phyloP scores from a whole-genome alignment of 2,113 vertebrate species.

The Indicator maculatus region DNA sequence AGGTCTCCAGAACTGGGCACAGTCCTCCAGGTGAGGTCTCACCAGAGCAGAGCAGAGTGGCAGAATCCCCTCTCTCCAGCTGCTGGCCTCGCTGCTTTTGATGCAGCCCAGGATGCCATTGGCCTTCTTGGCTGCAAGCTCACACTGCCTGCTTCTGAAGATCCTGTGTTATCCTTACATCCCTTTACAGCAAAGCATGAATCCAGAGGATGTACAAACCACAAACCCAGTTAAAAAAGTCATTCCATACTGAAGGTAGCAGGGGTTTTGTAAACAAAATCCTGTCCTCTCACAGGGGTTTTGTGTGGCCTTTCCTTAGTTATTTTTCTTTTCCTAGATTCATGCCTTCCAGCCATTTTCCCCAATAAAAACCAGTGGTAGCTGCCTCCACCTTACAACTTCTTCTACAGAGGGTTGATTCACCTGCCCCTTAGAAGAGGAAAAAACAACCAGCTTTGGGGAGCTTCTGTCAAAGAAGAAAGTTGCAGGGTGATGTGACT shows the following conservation, averaged over 20 bases:
- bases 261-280: background rate
- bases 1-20: too few species aligned
- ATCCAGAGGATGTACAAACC: background rate
- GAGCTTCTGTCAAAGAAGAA: background rate
- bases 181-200: background rate
- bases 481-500: slow-evolving; percentile 9
- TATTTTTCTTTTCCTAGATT: background rate
- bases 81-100: too few species aligned
- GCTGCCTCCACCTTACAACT: background rate
- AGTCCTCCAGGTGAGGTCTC: too few species aligned
- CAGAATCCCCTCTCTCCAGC: too few species aligned
- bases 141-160: background rate
- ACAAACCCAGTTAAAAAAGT: background rate
- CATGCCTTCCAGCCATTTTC: background rate
- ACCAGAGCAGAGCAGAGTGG: too few species aligned
- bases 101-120: too few species aligned
- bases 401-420: background rate
- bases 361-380: background rate
- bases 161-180: background rate
- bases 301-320: background rate
- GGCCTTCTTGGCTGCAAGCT: too few species aligned
- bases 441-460: background rate
- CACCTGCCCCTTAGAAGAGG: background rate
- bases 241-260: background rate
- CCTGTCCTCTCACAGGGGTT: background rate